phyloP scores from a whole-genome alignment of 1,140 invertebrate genomes.

The Aplysia californica region DNA sequence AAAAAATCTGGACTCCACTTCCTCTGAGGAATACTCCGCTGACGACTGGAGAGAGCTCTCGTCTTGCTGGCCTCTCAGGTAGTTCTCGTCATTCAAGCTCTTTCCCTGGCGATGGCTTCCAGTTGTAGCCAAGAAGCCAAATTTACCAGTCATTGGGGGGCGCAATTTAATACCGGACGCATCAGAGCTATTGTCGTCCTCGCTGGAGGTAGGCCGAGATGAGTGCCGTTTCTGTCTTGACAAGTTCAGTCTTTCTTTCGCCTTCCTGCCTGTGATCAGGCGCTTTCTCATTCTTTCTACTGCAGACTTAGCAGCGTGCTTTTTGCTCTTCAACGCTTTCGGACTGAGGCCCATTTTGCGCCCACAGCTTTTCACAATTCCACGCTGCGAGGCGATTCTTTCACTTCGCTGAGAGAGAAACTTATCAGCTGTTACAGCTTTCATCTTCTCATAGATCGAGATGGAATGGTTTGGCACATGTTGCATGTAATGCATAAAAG shows the following conservation, averaged over 20 bases:
- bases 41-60: not conserved
- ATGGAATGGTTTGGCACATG: constrained; percentile 29
- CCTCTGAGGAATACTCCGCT: not conserved
- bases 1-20: not conserved
- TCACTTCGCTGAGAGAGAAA: not conserved
- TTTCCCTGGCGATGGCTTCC: too few species aligned
- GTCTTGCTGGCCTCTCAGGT: not conserved
- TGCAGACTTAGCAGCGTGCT: not conserved
- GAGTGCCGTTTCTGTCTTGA: constrained; percentile 6
- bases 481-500: constrained; percentile 24
- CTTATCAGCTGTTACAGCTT: not conserved
- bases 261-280: not conserved
- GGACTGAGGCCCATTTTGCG: not conserved
- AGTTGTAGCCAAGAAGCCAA: too few species aligned
- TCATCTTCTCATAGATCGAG: constrained; percentile 30
- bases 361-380: not conserved
- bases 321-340: constrained; percentile 21
- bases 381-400: not conserved
- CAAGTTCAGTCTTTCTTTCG: constrained; percentile 10
- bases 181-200: constrained; percentile 15
- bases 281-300: not conserved
- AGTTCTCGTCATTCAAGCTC: too few species aligned
- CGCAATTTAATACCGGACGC: too few species aligned
- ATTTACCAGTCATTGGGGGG: too few species aligned
- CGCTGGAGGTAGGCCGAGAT: constrained; percentile 11